Evolutionary conservation across 2,113 vertebrate genomes (phyloP), one percentile per base, ranked within the genome.

Genomic region (Guaruba guarouba): DNA sequence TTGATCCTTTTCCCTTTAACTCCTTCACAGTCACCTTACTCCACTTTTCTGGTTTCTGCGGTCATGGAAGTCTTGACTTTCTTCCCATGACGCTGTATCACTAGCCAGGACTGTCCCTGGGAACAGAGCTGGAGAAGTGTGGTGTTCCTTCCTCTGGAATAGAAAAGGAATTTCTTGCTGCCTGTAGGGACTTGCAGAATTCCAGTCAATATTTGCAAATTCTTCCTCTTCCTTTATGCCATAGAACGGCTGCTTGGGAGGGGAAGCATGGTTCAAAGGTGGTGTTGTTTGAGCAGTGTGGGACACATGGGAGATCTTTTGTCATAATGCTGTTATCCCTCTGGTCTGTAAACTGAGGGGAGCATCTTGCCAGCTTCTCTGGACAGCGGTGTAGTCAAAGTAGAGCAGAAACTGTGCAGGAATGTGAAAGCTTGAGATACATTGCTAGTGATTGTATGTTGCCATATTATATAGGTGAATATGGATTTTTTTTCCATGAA

Each of bases 51-150:
- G 41, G 12, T 62, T 48, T 39, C 51, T 41, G 11, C 0, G 3
- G 9, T 0, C 2, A 10, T 27, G 46, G 35, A 11, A 31, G 18
- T 31, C 68, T 48, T 0, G 0, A 1, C 41, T 17, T 27, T 4
- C 10, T 10, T 17, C 43, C 69, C 1, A 2, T 0, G 17, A 3
- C 8, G 2, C 17, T 1, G 17, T 28, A 5, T 14, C 2, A 0
- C 49, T 1, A 1, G 41, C 55, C 54, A 22, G 54, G 33, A 33
- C 13, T 0, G 3, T 11, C 28, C 59, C 48, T 33, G 46, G 69
- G 66, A 28, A 1, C 2, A 9, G 61, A 15, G 18, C 6, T 70
- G 86, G 35, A n/a, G 66, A 14, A 18, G 49, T 4, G 14, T 2
- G 1, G 29, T 11, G 27, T 1, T 2, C 67, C 19, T 18, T 37